Base-by-base conservation (phyloP, 2,113 vertebrate species). In the Poecilia latipinna region DNA sequence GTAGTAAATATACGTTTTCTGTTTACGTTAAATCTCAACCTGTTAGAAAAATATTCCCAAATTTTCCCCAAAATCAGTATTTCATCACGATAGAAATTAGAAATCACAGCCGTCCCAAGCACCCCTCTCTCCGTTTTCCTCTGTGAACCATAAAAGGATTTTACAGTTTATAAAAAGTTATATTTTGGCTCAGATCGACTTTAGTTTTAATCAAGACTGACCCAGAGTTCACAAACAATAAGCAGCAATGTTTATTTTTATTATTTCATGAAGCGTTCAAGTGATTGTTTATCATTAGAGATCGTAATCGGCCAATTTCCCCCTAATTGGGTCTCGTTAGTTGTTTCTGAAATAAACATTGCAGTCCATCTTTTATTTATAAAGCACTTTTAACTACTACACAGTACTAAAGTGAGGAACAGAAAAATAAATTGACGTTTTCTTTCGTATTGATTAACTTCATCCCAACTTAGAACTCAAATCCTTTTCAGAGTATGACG, bases 1-100 rank as follows among this genome's bases (percentile, higher is more conserved):
- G 19, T 26, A 26, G 3, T 2, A 13, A 35, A 31, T 11, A 31
- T 0, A 44, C 65, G 29, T 17, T 42, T 24, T n/a, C 3, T 29
- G 22, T 31, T 60, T 26, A 24, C 35, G 32, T 61, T 28, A 13
- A 48, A 28, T 6, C 12, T n/a, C 37, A 24, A 70, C 4, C 17
- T 44, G 54, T 44, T 31, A 28, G 35, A 35, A 68, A 26, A 29
- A 51, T 17, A 17, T 17, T 48, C 44, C 12, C 44, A 48, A 17
- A 7, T 70, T 57, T 13, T 31, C 29, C 4, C 11, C 32, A 37
- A 17, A 28, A 33, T 8, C 0, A 26, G 11, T 51, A 39, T 48
- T 29, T 3, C 17, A 48, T 82, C 51, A 82, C 69, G 78, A 44
- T 81, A 81, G 78, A 83, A 79, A 77, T 83, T 75, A 67, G 8